Evolutionary conservation across 1,140 invertebrate genomes (phyloP), one percentile per base, ranked within the genome.

Genomic region (Helicoverpa zea): DNA sequence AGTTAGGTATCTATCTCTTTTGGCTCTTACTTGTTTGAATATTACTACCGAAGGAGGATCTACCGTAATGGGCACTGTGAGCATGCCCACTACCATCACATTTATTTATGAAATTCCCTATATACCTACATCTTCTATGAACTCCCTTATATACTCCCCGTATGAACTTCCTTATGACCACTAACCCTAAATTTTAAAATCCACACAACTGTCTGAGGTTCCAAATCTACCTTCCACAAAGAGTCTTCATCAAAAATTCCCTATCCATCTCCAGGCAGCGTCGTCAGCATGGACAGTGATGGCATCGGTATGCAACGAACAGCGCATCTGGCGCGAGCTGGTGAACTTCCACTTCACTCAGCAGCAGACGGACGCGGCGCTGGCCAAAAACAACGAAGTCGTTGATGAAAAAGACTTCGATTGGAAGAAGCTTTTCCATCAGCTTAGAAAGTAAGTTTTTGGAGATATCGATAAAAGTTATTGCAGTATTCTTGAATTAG

Each of bases 311-410:
- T 97, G 98, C 29, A 97, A 98, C 58, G 98, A 99, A 89, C 97
- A 98, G 91, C 96, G 98, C 81, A 97, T 99, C 58, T 99, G 99
- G 99, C 96, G 97, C 74, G 97, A 98, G 89, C 96, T 99, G 51
- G 98, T 98, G 59, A 96, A 97, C 74, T 99, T 99, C 94, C 99
- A 99, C 94, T 99, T 99, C 95, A 97, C 97, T 18, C 96, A 96
- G 68, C 96, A 97, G 81, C 98, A 99, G 96, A 97, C 99, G 30
- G 96, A 97, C 87, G 97, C 96, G 86, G 96, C 97, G 83, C 95
- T 96, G 30, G 80, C 79, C 49, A 86, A 87, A 74, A 56, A 80
- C 9, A 89, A 90, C 74, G 88, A 88, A 2, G 54, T 13, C 5
- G 23, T 59, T 23, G 59, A 79, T 49, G 81, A 82, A 1, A 86